A percentile compares a stretch with the other conserved stretches of the same genome.
phyloP scores from a whole-genome alignment of 23 tunicate species.

The Ciona savignyi region DNA sequence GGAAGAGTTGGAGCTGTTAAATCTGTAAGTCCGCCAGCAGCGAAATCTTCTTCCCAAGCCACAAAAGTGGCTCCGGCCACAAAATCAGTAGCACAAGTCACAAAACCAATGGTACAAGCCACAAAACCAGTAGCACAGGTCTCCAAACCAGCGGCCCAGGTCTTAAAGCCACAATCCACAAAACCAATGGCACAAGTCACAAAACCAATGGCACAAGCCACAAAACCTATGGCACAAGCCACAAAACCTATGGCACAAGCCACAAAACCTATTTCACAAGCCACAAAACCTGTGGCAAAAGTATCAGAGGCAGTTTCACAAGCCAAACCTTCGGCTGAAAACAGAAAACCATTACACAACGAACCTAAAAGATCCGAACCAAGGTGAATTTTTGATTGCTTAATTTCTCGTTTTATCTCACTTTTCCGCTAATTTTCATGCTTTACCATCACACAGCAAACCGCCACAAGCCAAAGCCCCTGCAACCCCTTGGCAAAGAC shows the following conservation, averaged over 20 bases:
- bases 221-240: not conserved
- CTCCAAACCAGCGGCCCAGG: not conserved
- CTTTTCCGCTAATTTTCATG: too few species aligned
- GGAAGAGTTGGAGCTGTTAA: not conserved
- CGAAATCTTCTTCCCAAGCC: too few species aligned
- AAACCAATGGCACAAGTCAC: not conserved
- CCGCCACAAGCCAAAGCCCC: not conserved
- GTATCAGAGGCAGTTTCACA: not conserved
- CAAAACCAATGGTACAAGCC: not conserved
- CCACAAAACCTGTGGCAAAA: not conserved
- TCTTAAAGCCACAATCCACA: not conserved
- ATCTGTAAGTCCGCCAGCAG: not conserved
- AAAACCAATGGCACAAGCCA: not conserved
- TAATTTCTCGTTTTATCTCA: too few species aligned
- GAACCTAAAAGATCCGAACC: too few species aligned
- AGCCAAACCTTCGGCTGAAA: not conserved
- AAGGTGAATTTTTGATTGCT: too few species aligned
- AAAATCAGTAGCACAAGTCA: not conserved
- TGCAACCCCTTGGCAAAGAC: conserved; percentile 6
- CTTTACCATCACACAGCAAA: too few species aligned
- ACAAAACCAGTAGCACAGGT: not conserved
- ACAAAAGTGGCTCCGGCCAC: not conserved
- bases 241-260: not conserved
- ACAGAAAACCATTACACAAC: too few species aligned
- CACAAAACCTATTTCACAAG: not conserved